Evolutionary conservation across 2,888 invertebrate species (phyloP), one percentile per base, ranked within the genome.

Genomic region (Drosophila infuscata): DNA sequence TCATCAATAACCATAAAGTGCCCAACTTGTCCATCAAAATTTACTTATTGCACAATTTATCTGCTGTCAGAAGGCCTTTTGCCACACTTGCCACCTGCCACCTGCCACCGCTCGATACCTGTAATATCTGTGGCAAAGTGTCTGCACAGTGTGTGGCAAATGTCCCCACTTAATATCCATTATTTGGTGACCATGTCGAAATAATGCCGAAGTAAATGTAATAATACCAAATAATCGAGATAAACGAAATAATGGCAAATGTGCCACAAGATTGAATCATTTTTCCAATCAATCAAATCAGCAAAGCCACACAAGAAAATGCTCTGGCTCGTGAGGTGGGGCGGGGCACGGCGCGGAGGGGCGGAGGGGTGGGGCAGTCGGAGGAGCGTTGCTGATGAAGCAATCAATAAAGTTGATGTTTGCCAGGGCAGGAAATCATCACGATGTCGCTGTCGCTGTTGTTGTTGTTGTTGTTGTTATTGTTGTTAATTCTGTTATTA

Each of bases 241-340:
- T 58, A 70, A 68, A 58, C 30, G 70, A 73, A 75, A 74, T 76
- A 73, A 89, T 85, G 65, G 63, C 63, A 68, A 82, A 77, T 83
- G 67, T 70, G 83, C 61, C 64, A 70, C 72, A 78, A 89, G 88
- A 88, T 89, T 91, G 76, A 88, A 88, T 90, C 82, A 91, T 82
- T 90, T 91, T 91, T 88, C 87, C 91, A 91, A 92, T 91, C 92
- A 91, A 92, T 91, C 91, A 91, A 80, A 75, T 71, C 75, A 74
- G 48, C 52, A 76, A 80, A 80, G 84, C 78, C 51, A 69, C 62
- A 57, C 56, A 56, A 69, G 69, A 49, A 75, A 64, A 66, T 56
- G 57, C 48, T 54, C 46, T 53, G 48, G 33, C 3, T 53, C 30
- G 43, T 48, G 49, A n/a, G 1, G 25, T 33, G 15, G n/a, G 49